A percentile compares a stretch with the other conserved stretches of the same genome.
phyloP scores from a whole-genome alignment of 2,113 vertebrate species.

The Aplodontia rufa region DNA sequence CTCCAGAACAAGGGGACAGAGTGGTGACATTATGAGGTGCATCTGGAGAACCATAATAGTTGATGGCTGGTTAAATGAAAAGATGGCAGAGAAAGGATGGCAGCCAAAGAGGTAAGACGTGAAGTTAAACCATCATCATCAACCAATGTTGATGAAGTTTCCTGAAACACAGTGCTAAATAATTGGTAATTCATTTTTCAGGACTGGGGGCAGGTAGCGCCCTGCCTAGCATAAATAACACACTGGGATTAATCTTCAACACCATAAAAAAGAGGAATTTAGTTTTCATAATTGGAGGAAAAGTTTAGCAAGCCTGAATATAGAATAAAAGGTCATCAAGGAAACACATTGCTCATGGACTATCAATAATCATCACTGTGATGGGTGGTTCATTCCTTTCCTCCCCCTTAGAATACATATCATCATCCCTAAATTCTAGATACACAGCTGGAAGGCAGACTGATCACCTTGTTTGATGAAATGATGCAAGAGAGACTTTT shows the following conservation, averaged over 20 bases:
- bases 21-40: accelerated
- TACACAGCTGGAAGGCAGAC: not conserved
- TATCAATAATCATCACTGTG: not conserved
- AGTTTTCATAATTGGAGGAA: not conserved
- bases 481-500: not conserved
- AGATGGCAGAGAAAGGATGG: accelerated
- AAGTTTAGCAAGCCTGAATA: not conserved
- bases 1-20: not conserved
- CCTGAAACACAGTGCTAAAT: not conserved
- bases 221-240: not conserved
- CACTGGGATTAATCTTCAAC: not conserved
- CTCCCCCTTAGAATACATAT: not conserved
- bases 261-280: not conserved
- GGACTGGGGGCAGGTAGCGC: not conserved
- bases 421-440: not conserved
- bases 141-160: not conserved
- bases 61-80: not conserved
- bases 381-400: not conserved
- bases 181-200: not conserved
- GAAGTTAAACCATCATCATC: not conserved
- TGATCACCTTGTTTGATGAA: not conserved
- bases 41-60: not conserved
- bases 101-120: not conserved
- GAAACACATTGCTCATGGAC: not conserved
- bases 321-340: not conserved